Conservation (phyloP, 2,113 vertebrate genomes). For the Actenoides lindsayi region DNA sequence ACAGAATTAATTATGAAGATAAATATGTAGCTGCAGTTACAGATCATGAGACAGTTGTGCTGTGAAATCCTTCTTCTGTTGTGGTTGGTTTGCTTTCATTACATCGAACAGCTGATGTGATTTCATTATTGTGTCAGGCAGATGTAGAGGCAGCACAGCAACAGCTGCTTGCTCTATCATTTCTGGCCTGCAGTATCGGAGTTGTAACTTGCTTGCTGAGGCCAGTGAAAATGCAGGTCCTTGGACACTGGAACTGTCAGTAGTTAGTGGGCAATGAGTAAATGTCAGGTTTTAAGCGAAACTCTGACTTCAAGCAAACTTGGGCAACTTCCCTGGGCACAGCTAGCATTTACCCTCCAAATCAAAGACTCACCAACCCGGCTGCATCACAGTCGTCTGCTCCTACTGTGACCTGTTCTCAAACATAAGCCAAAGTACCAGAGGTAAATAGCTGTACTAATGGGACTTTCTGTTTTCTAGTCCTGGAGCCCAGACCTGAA, state of each 20-base stretch:
- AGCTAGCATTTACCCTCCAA: background rate
- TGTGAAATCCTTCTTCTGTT: constrained; percentile 5
- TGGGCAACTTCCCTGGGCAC: background rate
- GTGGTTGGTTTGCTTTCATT: background rate
- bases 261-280: background rate
- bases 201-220: background rate
- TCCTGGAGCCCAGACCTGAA: background rate
- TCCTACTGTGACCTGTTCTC: background rate
- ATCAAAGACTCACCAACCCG: background rate
- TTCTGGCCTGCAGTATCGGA: background rate
- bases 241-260: background rate
- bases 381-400: background rate
- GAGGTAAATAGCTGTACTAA: background rate
- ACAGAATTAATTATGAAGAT: background rate
- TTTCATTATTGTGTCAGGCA: background rate
- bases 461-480: background rate
- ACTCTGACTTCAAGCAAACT: background rate
- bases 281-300: background rate
- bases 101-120: background rate
- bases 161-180: background rate
- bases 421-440: background rate
- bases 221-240: background rate
- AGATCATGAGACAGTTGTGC: background rate
- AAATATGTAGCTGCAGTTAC: constrained; percentile 7
- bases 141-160: background rate